These are phyloP conservation scores for Callaeas wilsoni DNA, from an alignment of 2,113 vertebrate species.

Conservation along the genomic window DNA sequence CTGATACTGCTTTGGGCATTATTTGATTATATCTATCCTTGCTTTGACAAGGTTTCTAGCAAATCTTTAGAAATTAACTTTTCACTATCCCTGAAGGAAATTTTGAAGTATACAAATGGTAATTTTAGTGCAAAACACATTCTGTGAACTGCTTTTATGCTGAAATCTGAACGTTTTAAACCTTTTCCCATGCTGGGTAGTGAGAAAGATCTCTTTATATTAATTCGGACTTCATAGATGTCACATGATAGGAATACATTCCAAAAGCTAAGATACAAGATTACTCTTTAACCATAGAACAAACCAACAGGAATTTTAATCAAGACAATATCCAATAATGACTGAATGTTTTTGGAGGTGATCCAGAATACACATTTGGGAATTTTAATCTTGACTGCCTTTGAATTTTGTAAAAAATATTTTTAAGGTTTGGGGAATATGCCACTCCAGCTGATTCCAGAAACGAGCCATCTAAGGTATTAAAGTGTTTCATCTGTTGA, in stretches of 20 bases:
- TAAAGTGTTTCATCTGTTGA: constrained; percentile 81
- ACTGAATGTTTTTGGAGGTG: constrained; percentile 74
- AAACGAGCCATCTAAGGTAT: constrained; percentile 78
- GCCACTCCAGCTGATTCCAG: constrained; percentile 80
- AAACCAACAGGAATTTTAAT: constrained; percentile 89
- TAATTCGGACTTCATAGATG: constrained; percentile 61
- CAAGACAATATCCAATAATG: constrained; percentile 85
- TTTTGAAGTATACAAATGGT: constrained; percentile 34
- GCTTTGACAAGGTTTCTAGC: not conserved
- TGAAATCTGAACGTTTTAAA: constrained; percentile 72
- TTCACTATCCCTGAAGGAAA: constrained; percentile 44
- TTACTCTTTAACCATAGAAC: constrained; percentile 76
- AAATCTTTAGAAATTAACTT: not conserved
- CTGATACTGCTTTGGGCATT: not conserved
- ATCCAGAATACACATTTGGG: constrained; percentile 79
- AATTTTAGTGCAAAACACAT: constrained; percentile 35
- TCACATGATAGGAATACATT: constrained; percentile 78
- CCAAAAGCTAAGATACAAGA: constrained; percentile 75
- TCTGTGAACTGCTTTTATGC: constrained; percentile 34
- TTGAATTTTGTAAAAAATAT: constrained; percentile 75
- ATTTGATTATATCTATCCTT: too few species aligned
- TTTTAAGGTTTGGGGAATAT: constrained; percentile 65
- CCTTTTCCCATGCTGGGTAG: constrained; percentile 72
- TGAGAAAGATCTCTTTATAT: constrained; percentile 82
- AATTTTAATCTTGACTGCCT: constrained; percentile 79